Conservation (phyloP, 2,888 invertebrate species). For the Empis stercorea region DNA sequence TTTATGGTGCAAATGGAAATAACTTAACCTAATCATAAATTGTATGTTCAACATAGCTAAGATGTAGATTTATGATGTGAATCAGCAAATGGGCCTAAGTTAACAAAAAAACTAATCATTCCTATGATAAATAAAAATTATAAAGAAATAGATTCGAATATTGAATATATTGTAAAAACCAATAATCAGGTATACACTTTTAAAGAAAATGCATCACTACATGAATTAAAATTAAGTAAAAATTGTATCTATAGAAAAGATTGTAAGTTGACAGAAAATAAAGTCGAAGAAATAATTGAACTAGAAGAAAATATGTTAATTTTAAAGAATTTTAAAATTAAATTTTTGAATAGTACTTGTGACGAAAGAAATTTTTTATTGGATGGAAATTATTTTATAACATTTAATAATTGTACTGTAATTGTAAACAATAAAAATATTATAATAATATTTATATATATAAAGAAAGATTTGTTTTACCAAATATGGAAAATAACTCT, state of each 20-base stretch:
- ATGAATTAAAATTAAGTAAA: slow-evolving; percentile 5
- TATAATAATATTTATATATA: background rate
- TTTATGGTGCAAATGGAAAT: too few relatives aligned
- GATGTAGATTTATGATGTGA: too few relatives aligned
- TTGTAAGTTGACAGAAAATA: slow-evolving; percentile 3
- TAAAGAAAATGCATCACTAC: background rate
- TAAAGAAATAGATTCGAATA: slow-evolving; percentile 6
- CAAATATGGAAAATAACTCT: background rate
- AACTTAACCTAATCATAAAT: too few relatives aligned
- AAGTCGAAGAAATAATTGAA: slow-evolving; percentile 2
- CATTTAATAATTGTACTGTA: slow-evolving; percentile 3
- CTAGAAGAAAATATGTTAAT: slow-evolving; percentile 2
- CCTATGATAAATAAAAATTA: slow-evolving; percentile 8
- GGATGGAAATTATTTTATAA: slow-evolving; percentile 2
- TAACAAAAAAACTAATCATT: slow-evolving; percentile 5
- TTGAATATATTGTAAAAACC: slow-evolving; percentile 1
- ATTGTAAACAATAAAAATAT: slow-evolving; percentile 3
- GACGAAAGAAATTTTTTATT: slow-evolving; percentile 6
- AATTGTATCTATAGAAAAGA: slow-evolving; percentile 2
- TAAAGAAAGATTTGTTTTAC: slow-evolving; percentile 3
- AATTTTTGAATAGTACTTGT: slow-evolving; percentile 3
- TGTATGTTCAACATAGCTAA: too few relatives aligned
- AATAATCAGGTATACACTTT: slow-evolving; percentile 1
- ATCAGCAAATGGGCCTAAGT: too few relatives aligned
- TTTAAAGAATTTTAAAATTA: slow-evolving; percentile 5